Percentiles rank a stretch among this genome's conserved stretches.
phyloP scores from a whole-genome alignment of 2,113 vertebrate species.

The Elachura formosa region DNA sequence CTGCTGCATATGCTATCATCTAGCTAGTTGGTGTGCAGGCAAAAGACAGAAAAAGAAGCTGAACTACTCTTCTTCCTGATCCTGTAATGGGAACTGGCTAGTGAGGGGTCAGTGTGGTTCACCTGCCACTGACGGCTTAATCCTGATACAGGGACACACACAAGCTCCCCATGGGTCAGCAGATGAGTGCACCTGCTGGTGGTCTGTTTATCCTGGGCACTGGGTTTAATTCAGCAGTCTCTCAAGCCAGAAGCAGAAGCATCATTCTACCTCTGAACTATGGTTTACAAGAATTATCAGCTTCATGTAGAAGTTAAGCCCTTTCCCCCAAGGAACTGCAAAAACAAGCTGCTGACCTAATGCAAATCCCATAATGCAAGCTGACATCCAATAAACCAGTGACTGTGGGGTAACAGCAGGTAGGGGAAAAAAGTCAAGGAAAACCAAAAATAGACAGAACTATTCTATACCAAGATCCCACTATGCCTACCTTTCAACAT shows the following conservation, averaged over 20 bases:
- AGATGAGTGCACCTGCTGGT: not conserved
- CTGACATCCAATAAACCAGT: not conserved
- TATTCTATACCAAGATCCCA: not conserved
- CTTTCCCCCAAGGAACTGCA: not conserved
- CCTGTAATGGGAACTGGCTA: not conserved
- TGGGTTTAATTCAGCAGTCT: not conserved
- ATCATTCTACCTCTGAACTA: not conserved
- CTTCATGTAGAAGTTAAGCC: not conserved
- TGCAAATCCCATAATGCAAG: not conserved
- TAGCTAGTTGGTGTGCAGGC: not conserved
- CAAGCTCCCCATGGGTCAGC: not conserved
- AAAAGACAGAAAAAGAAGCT: not conserved
- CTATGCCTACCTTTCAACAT: not conserved
- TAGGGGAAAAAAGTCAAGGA: not conserved
- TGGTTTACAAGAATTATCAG: not conserved
- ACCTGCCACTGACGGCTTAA: not conserved
- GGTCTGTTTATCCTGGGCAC: not conserved
- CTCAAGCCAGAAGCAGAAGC: not conserved
- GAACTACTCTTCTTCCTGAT: not conserved
- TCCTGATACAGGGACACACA: rapidly evolving
- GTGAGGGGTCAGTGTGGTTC: not conserved
- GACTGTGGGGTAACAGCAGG: not conserved
- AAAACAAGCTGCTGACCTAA: not conserved
- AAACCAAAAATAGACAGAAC: not conserved
- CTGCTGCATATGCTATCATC: not conserved